Base-by-base conservation (phyloP, 2,888 invertebrate species). In the Tryphoninae sp. region DNA sequence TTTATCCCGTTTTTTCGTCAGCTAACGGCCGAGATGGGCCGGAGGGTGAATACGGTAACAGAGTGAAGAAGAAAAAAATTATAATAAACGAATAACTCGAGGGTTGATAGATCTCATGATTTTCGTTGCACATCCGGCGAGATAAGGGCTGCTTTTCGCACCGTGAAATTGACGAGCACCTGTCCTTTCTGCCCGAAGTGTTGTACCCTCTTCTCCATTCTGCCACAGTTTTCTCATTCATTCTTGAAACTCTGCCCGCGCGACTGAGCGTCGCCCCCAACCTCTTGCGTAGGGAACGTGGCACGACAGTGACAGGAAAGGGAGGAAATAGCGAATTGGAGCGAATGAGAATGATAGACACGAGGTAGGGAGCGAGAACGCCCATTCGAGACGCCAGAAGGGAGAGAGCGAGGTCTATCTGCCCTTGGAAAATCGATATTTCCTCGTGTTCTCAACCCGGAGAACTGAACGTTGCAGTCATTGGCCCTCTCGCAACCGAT, bases 391-490 rank as follows among this genome's bases (percentile, higher is more conserved):
- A 55, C 49, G 40, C 49, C 58, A 49, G 76, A 61, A 68, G 58
- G 51, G 45, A 23, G 33, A 62, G 68, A 64, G 53, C 68, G 22
- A 22, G 55, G 22, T 51, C 45, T 42, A 33, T 62, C 62, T 75
- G 67, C 65, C 62, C 68, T 68, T 85, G 86, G 85, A 85, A 85
- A 89, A 90, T 90, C 90, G 89, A 90, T 90, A 90, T 87, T 86
- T 85, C 61, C 67, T 23, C 64, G 59, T 33, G 22, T 51, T 22
- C 49, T 19, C 19, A 55, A 53, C 72, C 51, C 59, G 49, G 61
- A 80, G 59, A 65, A 55, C 40, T 49, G 65, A 76, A 67, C 42
- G 67, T 67, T 53, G 11, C 51, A 53, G 53, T 45, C 42, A 55
- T 55, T 61, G 79, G 76, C 62, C 61, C 7, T 26, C 16, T 9